Evolutionary conservation across 2,113 vertebrate species (phyloP), one percentile per base, ranked within the genome.

Genomic region (Alligator mississippiensis): DNA sequence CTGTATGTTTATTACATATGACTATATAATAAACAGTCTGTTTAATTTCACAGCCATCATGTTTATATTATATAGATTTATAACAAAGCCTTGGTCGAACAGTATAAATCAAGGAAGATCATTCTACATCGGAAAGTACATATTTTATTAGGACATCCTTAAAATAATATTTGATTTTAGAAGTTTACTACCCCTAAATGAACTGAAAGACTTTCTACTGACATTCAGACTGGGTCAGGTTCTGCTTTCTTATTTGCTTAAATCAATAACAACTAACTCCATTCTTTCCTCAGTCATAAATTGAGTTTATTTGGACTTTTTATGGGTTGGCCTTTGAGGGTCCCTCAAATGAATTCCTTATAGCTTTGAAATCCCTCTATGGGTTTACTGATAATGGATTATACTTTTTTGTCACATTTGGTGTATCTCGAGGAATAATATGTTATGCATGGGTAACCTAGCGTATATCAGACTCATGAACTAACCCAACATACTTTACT

Each of bases 251-350:
- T 27, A 28, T 54, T 59, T 58, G 72, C 24, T 2, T 11, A 84
- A 5, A 0, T 1, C 9, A 6, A 1, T 24, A 25, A 4, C 47
- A 80, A 61, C 21, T n/a, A 57, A 15, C 27, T 18, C 11, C 1
- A 4, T 38, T 58, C 1, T 22, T 58, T 47, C 81, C 63, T 47
- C 58, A 21, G 10, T 64, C 11, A 6, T 63, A 25, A 25, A 1
- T 19, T 4, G 38, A 63, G 60, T 38, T 88, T 78, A 17, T 79
- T 22, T 6, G 75, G 25, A 34, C 17, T 59, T 27, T 28, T 27
- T 1, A 18, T 15, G 70, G 59, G 22, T 38, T 22, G 28, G 77
- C 38, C 34, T 13, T 38, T 17, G 38, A 58, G 60, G 30, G n/a
- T 28, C 28, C 30, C 70, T 30, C 78, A 93, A 24, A 28, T 70